These are phyloP conservation scores for Anthoscopus minutus DNA, from an alignment of 2,113 vertebrate species.

Conservation along the genomic window DNA sequence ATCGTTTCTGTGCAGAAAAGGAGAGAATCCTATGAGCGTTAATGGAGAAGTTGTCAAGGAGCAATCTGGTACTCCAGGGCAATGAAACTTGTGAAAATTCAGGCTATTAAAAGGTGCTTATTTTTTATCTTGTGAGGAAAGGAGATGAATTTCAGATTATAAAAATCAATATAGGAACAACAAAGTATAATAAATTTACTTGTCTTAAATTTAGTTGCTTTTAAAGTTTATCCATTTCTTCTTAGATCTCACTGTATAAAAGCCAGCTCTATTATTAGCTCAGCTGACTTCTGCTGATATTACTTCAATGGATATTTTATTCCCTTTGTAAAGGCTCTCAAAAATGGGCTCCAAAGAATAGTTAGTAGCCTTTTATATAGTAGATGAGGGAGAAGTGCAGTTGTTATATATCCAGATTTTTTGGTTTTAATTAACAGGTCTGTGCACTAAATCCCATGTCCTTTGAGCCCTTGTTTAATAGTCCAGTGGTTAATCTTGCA, in stretches of 20 bases:
- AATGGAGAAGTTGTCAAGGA: not conserved
- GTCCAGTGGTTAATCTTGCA: not conserved
- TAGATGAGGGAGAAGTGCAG: not conserved
- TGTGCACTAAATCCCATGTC: not conserved
- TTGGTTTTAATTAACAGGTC: not conserved
- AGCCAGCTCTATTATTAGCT: not conserved
- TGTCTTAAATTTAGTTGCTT: not conserved
- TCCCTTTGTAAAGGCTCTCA: not conserved
- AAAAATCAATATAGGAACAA: not conserved
- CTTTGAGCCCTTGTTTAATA: not conserved
- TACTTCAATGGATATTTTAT: not conserved
- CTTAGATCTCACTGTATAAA: not conserved
- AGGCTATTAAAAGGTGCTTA: rapidly evolving
- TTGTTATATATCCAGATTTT: not conserved
- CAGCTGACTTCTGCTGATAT: not conserved
- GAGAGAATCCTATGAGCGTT: not conserved
- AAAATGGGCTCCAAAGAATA: not conserved
- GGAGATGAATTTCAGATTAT: not conserved
- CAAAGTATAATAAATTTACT: not conserved
- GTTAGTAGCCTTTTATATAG: not conserved
- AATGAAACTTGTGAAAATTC: not conserved
- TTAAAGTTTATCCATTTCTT: not conserved
- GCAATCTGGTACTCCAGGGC: not conserved
- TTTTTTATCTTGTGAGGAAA: not conserved
- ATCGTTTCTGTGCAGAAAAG: not conserved